phyloP scores from a whole-genome alignment of 2,113 vertebrate genomes.

The Tyrannus savana region DNA sequence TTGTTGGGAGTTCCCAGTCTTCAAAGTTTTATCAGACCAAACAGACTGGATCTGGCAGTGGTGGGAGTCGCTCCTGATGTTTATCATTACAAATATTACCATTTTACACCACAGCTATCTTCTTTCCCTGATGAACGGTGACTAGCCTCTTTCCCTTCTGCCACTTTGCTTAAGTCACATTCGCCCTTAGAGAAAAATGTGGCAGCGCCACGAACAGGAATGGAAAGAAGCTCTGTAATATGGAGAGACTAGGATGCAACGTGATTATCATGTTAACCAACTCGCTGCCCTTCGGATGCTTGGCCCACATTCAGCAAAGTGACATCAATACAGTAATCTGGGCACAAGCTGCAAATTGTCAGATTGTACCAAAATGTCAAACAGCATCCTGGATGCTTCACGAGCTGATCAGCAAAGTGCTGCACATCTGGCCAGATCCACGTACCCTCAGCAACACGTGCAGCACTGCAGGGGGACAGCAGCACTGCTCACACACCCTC shows the following conservation, averaged over 20 bases:
- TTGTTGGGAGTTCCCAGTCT: neutral
- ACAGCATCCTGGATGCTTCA: neutral
- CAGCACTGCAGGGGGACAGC: rapidly evolving
- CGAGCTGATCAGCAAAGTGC: neutral
- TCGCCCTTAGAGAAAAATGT: neutral
- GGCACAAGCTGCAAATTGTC: neutral
- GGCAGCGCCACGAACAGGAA: neutral
- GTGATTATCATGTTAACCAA: neutral
- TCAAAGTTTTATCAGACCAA: neutral
- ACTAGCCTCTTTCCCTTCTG: neutral
- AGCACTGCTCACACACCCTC: neutral
- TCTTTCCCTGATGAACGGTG: neutral
- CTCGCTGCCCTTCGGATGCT: neutral
- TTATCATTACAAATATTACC: neutral
- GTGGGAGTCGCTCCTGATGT: neutral
- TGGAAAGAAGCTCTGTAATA: neutral
- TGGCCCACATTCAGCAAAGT: neutral
- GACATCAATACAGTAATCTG: neutral
- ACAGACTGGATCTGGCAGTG: neutral
- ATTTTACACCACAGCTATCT: neutral
- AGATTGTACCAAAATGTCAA: neutral
- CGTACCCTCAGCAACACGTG: rapidly evolving
- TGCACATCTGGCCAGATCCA: neutral
- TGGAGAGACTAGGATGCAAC: neutral
- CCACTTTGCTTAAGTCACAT: constrained; percentile 4